A percentile compares a stretch with the other conserved stretches of the same genome.
Evolutionary conservation across 2,797 vertebrate species (phyloP).

Genomic region (Mormyrops boulengeri): DNA sequence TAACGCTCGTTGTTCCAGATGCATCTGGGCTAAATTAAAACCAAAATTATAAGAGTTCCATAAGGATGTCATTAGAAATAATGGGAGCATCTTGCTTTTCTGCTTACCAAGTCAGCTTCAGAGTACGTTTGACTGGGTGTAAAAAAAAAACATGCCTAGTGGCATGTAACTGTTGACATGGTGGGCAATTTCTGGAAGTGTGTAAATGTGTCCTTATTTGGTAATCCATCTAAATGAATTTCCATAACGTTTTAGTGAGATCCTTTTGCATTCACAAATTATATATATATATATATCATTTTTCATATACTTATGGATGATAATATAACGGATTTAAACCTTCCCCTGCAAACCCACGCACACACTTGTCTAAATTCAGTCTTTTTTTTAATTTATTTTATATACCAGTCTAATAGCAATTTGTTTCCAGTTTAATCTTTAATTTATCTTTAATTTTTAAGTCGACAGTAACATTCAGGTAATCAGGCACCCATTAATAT

Average conservation of each 20-base stretch:
- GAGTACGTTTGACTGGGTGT: background rate
- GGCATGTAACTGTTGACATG: background rate
- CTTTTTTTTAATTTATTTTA: no score
- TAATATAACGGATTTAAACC: background rate
- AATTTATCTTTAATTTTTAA: background rate
- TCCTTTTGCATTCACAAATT: background rate
- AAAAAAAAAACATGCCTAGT: background rate
- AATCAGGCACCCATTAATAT: background rate
- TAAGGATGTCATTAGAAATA: background rate
- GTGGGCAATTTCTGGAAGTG: background rate
- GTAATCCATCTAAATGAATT: background rate
- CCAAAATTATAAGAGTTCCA: background rate
- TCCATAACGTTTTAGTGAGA: background rate
- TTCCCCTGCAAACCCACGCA: background rate
- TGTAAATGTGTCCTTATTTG: background rate
- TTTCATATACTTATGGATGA: background rate
- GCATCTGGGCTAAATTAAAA: conserved; percentile 13
- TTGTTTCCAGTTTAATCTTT: background rate
- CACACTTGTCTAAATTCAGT: background rate
- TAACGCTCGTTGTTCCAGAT: background rate
- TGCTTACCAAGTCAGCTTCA: background rate
- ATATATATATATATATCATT: background rate
- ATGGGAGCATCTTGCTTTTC: background rate
- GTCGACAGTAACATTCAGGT: background rate
- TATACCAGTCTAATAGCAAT: background rate